Base-by-base conservation (phyloP, 2,797 vertebrate species). In the Siniperca undulata region DNA sequence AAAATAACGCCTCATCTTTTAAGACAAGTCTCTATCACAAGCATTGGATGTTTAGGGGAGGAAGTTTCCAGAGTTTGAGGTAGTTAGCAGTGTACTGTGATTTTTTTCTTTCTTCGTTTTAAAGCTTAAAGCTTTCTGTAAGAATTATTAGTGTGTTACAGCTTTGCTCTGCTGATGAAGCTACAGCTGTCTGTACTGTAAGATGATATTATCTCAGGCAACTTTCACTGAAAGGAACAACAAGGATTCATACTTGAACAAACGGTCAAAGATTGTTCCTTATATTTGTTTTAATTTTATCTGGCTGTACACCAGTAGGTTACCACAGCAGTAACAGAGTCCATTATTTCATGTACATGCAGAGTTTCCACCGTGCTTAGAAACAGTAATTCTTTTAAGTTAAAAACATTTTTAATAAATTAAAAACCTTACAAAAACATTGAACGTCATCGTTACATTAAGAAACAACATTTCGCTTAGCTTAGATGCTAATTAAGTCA, bases 231-330 rank as follows among this genome's bases (percentile, higher is more conserved):
- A 86, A 86, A 82, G 85, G 70, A 79, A 86, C 48, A 10, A 55
- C 19, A 38, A 75, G 5, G 52, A 79, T 55, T 66, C 24, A 46
- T 70, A 89, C 90, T 90, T 87, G 77, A 89, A 84, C 20, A 62
- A 76, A 64, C n/a, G 0, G 40, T 80, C 30, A 30, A 22, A 48
- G 27, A 12, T 44, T n/a, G 44, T 62, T 46, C 8, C 22, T 42
- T 70, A 5, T 50, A 36, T 61, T 56, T 62, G 1, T 69, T 44
- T 53, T 22, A 42, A 40, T 22, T 36, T 68, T 36, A 9, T 42
- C 27, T 46, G 6, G 40, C 27, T 77, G 42, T 56, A 19, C 17
- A 65, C 7, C 36, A 61, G 22, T 20, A 19, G 24, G 46, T 84
- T 42, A 34, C 61, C 8, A 19, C 30, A 27, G 50, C 34, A 67